These are phyloP conservation scores for Cichlasoma orientale DNA, from an alignment of 2,797 vertebrate species.

Conservation along the genomic window DNA sequence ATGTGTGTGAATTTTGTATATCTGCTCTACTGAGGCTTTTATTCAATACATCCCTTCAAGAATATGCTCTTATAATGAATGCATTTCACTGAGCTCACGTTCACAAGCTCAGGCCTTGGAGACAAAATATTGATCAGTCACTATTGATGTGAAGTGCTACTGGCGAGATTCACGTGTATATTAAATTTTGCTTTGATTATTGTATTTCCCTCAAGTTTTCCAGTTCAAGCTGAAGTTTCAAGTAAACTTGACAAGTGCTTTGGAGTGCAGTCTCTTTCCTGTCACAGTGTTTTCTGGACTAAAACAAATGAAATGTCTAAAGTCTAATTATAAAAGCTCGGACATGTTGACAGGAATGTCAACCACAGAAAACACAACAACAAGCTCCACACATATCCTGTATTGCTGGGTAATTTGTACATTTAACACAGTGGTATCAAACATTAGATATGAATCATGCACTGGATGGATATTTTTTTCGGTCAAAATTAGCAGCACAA, in stretches of 20 bases:
- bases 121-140: conserved; percentile 60
- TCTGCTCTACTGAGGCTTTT: conserved; percentile 1
- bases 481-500: conserved; percentile 28
- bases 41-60: conserved; percentile 27
- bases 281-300: background rate
- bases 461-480: conserved; percentile 32
- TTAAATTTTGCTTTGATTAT: conserved; percentile 49
- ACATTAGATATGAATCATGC: conserved; percentile 20
- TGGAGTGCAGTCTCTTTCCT: background rate
- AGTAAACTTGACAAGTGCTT: conserved; percentile 1
- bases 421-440: conserved; percentile 10
- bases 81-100: conserved; percentile 37
- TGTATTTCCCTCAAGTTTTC: conserved; percentile 30
- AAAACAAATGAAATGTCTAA: background rate
- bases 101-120: conserved; percentile 12
- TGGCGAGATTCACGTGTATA: conserved; percentile 52
- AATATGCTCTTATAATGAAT: conserved; percentile 31
- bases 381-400: background rate
- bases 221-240: conserved; percentile 17
- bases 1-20: background rate
- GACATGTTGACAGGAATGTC: background rate
- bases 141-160: conserved; percentile 54
- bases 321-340: background rate
- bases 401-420: conserved; percentile 4
- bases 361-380: background rate